Percentiles rank a stretch among this genome's conserved stretches.
phyloP scores from a whole-genome alignment of 2,797 vertebrate species.

The Clarias pachynema region DNA sequence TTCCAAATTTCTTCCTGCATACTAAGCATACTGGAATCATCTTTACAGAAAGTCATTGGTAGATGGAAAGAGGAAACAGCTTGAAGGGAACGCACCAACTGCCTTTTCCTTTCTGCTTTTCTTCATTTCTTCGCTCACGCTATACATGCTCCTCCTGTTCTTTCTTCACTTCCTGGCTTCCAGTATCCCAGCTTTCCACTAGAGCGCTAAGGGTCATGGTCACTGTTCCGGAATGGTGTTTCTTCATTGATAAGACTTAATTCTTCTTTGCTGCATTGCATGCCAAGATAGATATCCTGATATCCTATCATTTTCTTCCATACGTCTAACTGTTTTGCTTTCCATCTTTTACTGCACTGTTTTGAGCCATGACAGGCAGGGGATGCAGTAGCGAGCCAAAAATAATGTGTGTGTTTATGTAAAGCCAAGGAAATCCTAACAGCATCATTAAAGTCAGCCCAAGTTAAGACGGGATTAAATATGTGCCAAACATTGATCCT shows the following conservation, averaged over 20 bases:
- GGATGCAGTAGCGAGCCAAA: conserved; percentile 25
- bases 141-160: conserved; percentile 19
- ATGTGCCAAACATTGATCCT: conserved; percentile 22
- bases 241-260: conserved; percentile 46
- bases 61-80: conserved; percentile 75
- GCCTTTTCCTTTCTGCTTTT: conserved; percentile 50
- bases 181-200: conserved; percentile 49
- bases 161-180: conserved; percentile 46
- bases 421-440: conserved; percentile 42
- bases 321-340: conserved; percentile 25
- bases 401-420: conserved; percentile 45
- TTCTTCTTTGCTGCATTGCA: conserved; percentile 35
- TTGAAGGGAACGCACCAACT: conserved; percentile 59
- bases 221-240: conserved; percentile 40
- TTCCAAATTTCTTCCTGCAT: conserved; percentile 57
- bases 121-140: conserved; percentile 38
- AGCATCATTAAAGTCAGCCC: conserved; percentile 51
- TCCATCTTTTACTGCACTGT: neutral
- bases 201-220: conserved; percentile 50
- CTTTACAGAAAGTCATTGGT: conserved; percentile 60
- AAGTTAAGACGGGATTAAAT: conserved; percentile 33
- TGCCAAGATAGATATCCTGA: conserved; percentile 39
- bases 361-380: conserved; percentile 11
- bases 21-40: conserved; percentile 52
- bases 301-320: conserved; percentile 48